These are phyloP conservation scores for Cepphus grylle DNA, from an alignment of 2,113 vertebrate genomes.

Conservation along the genomic window DNA sequence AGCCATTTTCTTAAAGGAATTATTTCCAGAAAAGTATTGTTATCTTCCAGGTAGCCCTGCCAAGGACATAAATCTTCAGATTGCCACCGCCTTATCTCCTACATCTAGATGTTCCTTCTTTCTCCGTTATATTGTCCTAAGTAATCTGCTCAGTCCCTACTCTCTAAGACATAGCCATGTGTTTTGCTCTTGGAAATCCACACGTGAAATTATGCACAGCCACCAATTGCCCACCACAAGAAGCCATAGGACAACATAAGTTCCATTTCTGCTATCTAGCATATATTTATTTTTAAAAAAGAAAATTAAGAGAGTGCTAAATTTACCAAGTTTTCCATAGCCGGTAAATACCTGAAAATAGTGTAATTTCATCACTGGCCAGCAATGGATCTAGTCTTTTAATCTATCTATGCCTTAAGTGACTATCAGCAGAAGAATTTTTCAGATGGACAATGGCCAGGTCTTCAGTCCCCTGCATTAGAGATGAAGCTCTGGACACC, in stretches of 20 bases:
- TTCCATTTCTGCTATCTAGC: background rate
- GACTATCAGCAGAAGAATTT: background rate
- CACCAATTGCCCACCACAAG: background rate
- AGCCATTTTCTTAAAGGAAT: background rate
- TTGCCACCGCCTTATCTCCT: background rate
- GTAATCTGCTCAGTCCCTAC: background rate
- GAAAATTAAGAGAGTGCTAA: background rate
- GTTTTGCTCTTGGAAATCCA: background rate
- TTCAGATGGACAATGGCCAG: background rate
- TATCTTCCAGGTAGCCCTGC: background rate
- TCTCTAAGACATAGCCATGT: background rate
- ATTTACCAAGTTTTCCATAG: background rate
- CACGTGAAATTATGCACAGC: background rate
- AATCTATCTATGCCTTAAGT: background rate
- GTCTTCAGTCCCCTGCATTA: background rate
- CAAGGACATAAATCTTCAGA: background rate
- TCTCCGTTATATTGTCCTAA: background rate
- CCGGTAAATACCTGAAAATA: background rate
- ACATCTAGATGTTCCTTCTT: background rate
- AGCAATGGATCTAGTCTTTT: background rate
- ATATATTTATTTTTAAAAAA: background rate
- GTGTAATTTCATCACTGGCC: background rate
- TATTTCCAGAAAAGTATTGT: background rate
- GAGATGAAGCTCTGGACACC: background rate
- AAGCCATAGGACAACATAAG: background rate